phyloP scores from a whole-genome alignment of 2,113 vertebrate species.

The Gymnorhina tibicen region DNA sequence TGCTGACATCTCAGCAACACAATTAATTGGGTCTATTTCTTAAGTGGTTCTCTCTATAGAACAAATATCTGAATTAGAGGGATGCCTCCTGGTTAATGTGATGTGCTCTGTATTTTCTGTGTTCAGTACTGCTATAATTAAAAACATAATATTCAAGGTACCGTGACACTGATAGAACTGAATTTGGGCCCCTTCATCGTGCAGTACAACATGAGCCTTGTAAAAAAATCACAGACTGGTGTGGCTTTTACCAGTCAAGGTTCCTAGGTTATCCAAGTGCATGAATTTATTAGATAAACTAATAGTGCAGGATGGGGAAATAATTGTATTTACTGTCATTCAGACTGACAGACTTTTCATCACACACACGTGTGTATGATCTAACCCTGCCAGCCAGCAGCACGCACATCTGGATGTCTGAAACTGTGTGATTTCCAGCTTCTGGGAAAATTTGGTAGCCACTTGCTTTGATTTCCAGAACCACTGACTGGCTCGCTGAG shows the following conservation, averaged over 20 bases:
- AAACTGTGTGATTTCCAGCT: background rate
- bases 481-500: background rate
- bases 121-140: background rate
- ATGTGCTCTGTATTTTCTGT: background rate
- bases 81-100: background rate
- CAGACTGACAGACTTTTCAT: background rate
- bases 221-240: background rate
- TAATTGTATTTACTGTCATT: background rate
- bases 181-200: background rate
- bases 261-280: background rate
- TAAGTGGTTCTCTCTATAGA: background rate
- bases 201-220: background rate
- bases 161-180: background rate
- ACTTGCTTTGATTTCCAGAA: background rate
- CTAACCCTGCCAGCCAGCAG: background rate
- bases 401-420: background rate
- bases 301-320: background rate
- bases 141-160: background rate
- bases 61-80: background rate
- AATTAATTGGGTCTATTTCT: background rate
- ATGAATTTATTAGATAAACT: background rate
- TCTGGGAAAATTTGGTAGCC: background rate
- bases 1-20: background rate
- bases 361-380: rapidly evolving
- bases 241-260: background rate